A percentile compares a stretch with the other conserved stretches of the same genome.
Conservation (phyloP, 2,888 invertebrate species). For the Podotricha telesiphe region DNA sequence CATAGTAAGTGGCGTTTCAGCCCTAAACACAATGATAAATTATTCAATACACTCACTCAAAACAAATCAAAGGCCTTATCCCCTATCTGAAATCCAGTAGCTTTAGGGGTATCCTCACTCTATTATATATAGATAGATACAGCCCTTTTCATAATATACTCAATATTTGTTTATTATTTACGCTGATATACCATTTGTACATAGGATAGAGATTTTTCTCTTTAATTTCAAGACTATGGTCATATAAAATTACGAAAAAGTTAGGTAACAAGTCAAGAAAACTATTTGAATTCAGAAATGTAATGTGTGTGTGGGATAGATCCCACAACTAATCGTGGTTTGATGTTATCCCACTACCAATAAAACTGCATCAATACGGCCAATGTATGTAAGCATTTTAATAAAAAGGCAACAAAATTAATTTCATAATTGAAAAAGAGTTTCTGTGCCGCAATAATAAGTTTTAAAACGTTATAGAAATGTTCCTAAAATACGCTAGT, state of each 20-base stretch:
- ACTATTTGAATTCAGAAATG: too few species aligned
- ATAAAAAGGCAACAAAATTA: background rate
- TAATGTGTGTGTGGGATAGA: too few species aligned
- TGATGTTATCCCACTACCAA: too few species aligned
- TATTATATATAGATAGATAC: slow-evolving; percentile 10
- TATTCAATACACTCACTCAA: slow-evolving; percentile 29
- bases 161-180: slow-evolving; percentile 8
- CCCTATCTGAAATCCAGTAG: slow-evolving; percentile 25
- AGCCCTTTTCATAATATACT: background rate
- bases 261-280: too few species aligned
- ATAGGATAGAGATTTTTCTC: too few species aligned
- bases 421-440: background rate
- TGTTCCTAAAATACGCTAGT: background rate
- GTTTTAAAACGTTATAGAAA: background rate
- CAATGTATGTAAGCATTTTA: too few species aligned
- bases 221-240: too few species aligned
- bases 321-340: too few species aligned
- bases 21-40: slow-evolving; percentile 25
- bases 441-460: background rate
- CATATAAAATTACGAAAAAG: too few species aligned
- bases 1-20: background rate
- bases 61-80: slow-evolving; percentile 32
- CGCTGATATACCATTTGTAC: background rate
- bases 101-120: slow-evolving; percentile 14
- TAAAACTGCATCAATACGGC: too few species aligned